Percentiles rank a stretch among this genome's conserved stretches.
phyloP scores from a whole-genome alignment of 2,113 vertebrate species.

The Sebastes fasciatus region DNA sequence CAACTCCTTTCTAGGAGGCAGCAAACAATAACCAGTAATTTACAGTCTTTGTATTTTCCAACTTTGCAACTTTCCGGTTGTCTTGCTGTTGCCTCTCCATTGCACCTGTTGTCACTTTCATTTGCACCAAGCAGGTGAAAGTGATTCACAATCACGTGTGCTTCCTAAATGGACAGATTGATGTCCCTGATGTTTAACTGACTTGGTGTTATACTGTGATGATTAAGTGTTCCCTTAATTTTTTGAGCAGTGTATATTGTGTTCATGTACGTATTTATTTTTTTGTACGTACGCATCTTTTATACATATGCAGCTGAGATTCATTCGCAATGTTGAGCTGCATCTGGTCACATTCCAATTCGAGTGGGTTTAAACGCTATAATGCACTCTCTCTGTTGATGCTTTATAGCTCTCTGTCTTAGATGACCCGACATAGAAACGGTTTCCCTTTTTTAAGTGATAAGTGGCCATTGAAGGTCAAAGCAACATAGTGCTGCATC shows the following conservation, averaged over 20 bases:
- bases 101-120: no score
- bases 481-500: conserved; percentile 8
- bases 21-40: no score
- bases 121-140: no score
- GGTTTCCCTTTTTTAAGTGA: not conserved
- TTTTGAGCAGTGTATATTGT: not conserved
- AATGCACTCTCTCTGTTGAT: conserved; percentile 6
- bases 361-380: not conserved
- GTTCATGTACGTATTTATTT: not conserved
- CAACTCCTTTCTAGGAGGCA: no score
- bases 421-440: not conserved
- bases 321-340: not conserved
- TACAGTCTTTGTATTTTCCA: no score
- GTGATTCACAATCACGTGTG: no score
- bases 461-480: conserved; percentile 38
- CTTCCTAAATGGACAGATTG: no score
- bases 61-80: no score
- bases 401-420: not conserved
- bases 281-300: not conserved
- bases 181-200: no score
- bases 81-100: no score
- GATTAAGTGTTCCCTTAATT: no score
- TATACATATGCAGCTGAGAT: not conserved
- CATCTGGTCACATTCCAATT: conserved; percentile 13
- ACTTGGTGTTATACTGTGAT: no score